Evolutionary conservation across 2,113 vertebrate species (phyloP), one percentile per base, ranked within the genome.

Genomic region (Nannobrachium achirus): DNA sequence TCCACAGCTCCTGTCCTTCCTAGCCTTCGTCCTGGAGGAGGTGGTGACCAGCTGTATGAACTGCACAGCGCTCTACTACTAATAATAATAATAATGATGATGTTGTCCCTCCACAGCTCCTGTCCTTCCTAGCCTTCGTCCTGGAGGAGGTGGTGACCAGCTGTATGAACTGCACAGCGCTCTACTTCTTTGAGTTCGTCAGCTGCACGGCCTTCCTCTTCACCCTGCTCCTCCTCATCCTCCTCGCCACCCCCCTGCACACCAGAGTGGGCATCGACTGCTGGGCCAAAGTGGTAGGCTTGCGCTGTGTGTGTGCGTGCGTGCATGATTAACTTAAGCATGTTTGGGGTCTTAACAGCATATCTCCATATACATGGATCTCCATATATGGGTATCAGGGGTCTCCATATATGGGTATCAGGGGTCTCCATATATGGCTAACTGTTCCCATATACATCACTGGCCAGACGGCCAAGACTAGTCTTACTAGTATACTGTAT

Each of bases 111-210:
- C 53, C 39, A 45, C 87, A 99, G 97, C 1, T 93, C 20, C 61
- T 98, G 15, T 97, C 96, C 11, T 79, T 95, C 2, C 40, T 95
- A 78, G 95, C 96, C 57, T 95, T 99, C 56, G 2, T 96, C 83
- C 89, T 93, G 88, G 97, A 98, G 87, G 96, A 98, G 80, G 18
- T 94, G 0, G 93, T 98, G 10, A 55, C 33, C 0, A 78, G 73
- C 6, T 97, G 95, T 15, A 18, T 10, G 0, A 7, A 0, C 9
- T 99, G 96, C 52, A 1, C 15, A 0, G 85, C 93, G 0, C 94
- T 98, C 61, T 98, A 98, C 87, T 92, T 97, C 69, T 98, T 98
- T 19, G 97, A 98, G 75, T 97, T 98, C 20, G 71, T 89, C 45
- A 98, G 96, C 91, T 97, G 93, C 86, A 93, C 91, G 0, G 94